A percentile compares a stretch with the other conserved stretches of the same genome.
phyloP scores from a whole-genome alignment of 2,888 invertebrate species.

The Meiosimyza decipiens region DNA sequence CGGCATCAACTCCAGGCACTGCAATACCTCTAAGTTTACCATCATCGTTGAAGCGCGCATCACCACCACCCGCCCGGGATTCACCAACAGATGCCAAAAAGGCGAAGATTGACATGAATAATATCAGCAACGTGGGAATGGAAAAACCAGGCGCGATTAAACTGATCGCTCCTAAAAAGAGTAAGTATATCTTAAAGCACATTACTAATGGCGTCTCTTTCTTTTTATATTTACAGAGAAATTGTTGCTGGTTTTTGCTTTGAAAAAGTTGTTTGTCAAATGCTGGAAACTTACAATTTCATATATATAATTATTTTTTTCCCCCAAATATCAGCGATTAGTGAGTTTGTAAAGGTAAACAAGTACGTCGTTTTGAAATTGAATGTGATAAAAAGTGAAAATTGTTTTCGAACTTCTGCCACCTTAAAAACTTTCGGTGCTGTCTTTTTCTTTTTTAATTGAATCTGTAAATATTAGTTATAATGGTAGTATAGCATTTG shows the following conservation, averaged over 20 bases:
- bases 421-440: too few species aligned
- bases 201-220: constrained; percentile 51
- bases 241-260: constrained; percentile 53
- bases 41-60: constrained; percentile 52
- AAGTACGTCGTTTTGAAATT: too few species aligned
- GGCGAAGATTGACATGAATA: constrained; percentile 72
- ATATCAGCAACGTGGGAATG: constrained; percentile 61
- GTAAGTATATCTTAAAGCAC: constrained; percentile 75
- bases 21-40: constrained; percentile 51
- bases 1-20: constrained; percentile 63
- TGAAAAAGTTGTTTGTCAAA: constrained; percentile 9
- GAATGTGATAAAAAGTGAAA: too few species aligned
- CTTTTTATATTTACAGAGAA: constrained; percentile 45
- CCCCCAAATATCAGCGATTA: too few species aligned
- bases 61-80: constrained; percentile 54
- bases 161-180: constrained; percentile 88
- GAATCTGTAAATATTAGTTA: too few species aligned
- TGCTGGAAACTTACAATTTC: neutral
- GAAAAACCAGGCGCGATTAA: constrained; percentile 87
- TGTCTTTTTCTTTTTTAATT: too few species aligned
- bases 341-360: too few species aligned
- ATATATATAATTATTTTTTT: neutral
- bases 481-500: too few species aligned
- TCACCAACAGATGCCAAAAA: constrained; percentile 79
- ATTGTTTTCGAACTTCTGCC: too few species aligned